Base-by-base conservation (phyloP, 1,140 invertebrate genomes). In the Ips typographus region DNA sequence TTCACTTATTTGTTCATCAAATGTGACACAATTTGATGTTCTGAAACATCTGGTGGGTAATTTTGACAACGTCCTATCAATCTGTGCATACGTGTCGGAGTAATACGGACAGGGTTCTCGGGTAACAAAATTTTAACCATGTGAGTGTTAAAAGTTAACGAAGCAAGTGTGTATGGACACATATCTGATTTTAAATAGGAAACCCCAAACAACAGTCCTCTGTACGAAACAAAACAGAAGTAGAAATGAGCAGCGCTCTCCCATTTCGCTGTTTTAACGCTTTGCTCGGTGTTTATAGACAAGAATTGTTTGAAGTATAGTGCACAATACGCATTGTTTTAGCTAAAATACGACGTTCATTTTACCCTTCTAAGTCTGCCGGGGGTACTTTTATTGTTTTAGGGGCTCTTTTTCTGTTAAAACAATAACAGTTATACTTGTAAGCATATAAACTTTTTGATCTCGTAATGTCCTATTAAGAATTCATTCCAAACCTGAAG, bases 321-420 rank as follows among this genome's bases (percentile, higher is more conserved):
- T 73, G 67, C 57, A 73, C 74, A 75, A 71, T 73, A 61, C 55
- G 70, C 74, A 75, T 75, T 75, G 74, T 75, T 75, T 75, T 75
- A 72, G 68, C 58, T 73, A 72, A 73, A 75, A 73, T 64, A 65
- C 68, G 52, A 40, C 42, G 42, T 42, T 65, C 66, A 57, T 71
- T 71, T 72, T 65, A 70, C 72, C 72, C 71, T 73, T 68, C 55
- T 58, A 65, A 69, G 57, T 63, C 69, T 71, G 62, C 68, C 42
- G 60, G 68, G 74, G 72, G 70, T 72, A 73, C 61, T 73, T 75
- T 75, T 75, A 75, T 75, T 75, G 72, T 75, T 73, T 63, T 61
- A 70, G 65, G 60, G 61, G 68, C 63, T 71, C 68, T 71, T 72
- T 72, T 72, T 70, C 67, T 68, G 42, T 59, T n/a, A 6, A 37